These are phyloP conservation scores for Flexamia atlantica DNA, from an alignment of 2,888 invertebrate genomes.

Conservation along the genomic window DNA sequence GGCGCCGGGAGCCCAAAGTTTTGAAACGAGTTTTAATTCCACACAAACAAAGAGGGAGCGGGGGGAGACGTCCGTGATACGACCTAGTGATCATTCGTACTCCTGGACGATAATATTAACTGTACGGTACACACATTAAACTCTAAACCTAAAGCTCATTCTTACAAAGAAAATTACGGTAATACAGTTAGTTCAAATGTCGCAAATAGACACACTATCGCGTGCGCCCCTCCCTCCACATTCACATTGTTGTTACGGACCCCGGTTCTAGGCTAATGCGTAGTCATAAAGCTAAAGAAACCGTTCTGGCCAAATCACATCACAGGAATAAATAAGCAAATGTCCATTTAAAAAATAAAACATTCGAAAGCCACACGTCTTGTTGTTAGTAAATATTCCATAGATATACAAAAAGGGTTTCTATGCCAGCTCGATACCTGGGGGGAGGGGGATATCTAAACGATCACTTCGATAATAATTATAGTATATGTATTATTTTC, in stretches of 20 bases:
- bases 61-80: not conserved
- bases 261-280: constrained; percentile 61
- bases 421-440: too few relatives aligned
- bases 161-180: too few relatives aligned
- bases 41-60: constrained; percentile 30
- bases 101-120: constrained; percentile 61
- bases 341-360: constrained; percentile 63
- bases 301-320: too few relatives aligned
- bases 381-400: too few relatives aligned
- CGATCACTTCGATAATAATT: too few relatives aligned
- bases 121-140: too few relatives aligned
- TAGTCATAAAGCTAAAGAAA: constrained; percentile 60
- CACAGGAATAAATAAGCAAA: constrained; percentile 63
- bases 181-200: too few relatives aligned
- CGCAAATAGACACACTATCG: too few relatives aligned
- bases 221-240: constrained; percentile 46
- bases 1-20: constrained; percentile 55
- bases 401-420: too few relatives aligned
- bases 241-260: constrained; percentile 61
- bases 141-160: too few relatives aligned
- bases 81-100: constrained; percentile 48
- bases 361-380: constrained; percentile 63
- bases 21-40: constrained; percentile 37
- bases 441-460: too few relatives aligned
- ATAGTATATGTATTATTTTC: too few relatives aligned